A percentile compares a stretch with the other conserved stretches of the same genome.
Conservation (phyloP, 2,888 invertebrate genomes). For the Lycophotia porphyrea region DNA sequence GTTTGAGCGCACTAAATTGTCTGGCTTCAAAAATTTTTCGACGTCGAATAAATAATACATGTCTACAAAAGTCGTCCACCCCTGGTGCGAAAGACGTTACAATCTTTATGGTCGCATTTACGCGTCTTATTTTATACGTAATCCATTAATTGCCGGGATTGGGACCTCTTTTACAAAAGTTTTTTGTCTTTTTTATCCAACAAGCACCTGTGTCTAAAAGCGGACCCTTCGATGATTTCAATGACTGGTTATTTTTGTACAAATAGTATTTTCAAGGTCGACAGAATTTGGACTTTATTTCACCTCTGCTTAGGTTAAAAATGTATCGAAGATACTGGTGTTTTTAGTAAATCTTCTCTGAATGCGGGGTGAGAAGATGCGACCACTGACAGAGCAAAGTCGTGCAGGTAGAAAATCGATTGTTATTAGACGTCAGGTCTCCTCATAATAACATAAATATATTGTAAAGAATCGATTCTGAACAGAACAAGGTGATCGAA, state of each 20-base stretch:
- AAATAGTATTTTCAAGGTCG: constrained; percentile 69
- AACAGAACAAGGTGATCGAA: constrained; percentile 63
- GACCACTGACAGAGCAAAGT: constrained; percentile 78
- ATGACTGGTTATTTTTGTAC: constrained; percentile 85
- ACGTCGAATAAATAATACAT: background rate
- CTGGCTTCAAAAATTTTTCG: background rate
- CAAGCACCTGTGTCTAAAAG: constrained; percentile 85
- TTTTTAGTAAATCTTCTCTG: constrained; percentile 77
- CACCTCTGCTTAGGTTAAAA: background rate
- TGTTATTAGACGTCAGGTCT: constrained; percentile 79
- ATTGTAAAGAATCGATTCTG: constrained; percentile 72
- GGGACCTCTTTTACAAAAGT: constrained; percentile 72
- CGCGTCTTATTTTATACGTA: constrained; percentile 80
- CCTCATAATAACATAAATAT: constrained; percentile 76
- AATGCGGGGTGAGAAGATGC: constrained; percentile 81
- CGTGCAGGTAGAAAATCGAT: constrained; percentile 87
- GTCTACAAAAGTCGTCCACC: constrained; percentile 36
- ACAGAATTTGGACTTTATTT: constrained; percentile 45
- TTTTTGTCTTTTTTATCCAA: constrained; percentile 72
- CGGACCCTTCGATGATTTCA: constrained; percentile 79
- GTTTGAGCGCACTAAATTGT: background rate
- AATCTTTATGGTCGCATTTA: constrained; percentile 72
- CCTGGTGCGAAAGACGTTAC: constrained; percentile 68
- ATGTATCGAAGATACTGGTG: constrained; percentile 28
- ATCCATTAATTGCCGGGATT: constrained; percentile 86